phyloP scores from a whole-genome alignment of 2,888 invertebrate species.

The Mongoloraphidia duomilia region DNA sequence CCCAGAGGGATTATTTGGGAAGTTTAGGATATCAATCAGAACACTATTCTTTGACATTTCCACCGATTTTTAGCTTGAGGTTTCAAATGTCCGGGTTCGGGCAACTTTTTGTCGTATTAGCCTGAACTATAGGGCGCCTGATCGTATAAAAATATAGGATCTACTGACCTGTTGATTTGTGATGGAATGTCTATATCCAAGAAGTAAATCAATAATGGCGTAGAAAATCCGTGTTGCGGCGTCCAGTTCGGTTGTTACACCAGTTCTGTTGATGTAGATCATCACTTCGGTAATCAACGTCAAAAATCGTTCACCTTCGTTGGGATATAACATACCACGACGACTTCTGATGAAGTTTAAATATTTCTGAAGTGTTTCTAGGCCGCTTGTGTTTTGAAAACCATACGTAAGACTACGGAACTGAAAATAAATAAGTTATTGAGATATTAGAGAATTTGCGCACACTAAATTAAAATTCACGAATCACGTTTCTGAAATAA shows the following conservation, averaged over 20 bases:
- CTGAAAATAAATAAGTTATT: slow-evolving; percentile 24
- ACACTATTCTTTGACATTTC: no score
- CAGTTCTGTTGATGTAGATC: slow-evolving; percentile 32
- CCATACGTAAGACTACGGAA: slow-evolving; percentile 42
- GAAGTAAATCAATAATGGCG: slow-evolving; percentile 48
- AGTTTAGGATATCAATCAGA: no score
- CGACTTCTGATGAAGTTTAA: slow-evolving; percentile 37
- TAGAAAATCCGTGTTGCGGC: slow-evolving; percentile 40
- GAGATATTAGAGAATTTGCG: background rate
- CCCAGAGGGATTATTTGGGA: no score
- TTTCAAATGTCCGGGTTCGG: no score
- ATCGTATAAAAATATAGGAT: slow-evolving; percentile 1
- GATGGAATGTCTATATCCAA: slow-evolving; percentile 50
- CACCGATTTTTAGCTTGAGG: no score
- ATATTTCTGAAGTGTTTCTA: slow-evolving; percentile 39
- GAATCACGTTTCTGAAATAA: no score
- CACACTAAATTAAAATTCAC: no score
- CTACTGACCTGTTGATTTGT: slow-evolving; percentile 54
- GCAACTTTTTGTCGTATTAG: no score
- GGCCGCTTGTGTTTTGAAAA: slow-evolving; percentile 44
- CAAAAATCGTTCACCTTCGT: slow-evolving; percentile 49
- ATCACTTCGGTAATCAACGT: slow-evolving; percentile 42
- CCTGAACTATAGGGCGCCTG: no score
- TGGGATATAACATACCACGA: slow-evolving; percentile 37
- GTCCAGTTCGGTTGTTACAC: slow-evolving; percentile 32